These are phyloP conservation scores for Enteromius afrohamiltoni DNA, from an alignment of 2,797 vertebrate genomes.

Conservation along the genomic window DNA sequence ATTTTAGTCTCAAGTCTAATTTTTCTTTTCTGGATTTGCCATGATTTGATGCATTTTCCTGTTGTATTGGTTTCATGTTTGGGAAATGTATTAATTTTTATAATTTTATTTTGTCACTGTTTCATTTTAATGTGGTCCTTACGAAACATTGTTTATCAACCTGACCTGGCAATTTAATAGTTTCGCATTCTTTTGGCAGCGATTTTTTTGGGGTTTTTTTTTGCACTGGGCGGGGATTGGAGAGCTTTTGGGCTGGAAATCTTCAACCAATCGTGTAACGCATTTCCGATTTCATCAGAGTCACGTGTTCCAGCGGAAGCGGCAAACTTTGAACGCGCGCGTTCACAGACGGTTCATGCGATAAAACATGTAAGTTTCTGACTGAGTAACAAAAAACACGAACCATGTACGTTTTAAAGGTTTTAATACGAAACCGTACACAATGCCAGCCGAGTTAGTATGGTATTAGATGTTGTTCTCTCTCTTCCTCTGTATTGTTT, in stretches of 20 bases:
- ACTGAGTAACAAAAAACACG: not conserved
- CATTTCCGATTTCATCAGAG: conserved; percentile 5
- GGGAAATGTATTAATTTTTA: not conserved
- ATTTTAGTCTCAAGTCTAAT: not conserved
- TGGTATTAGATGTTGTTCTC: not conserved
- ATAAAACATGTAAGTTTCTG: not conserved
- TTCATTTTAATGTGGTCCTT: not conserved
- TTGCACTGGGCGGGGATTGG: not conserved
- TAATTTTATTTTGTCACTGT: not conserved
- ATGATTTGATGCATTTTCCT: not conserved
- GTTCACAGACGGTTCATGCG: not conserved
- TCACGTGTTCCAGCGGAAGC: not conserved
- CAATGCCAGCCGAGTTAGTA: not conserved
- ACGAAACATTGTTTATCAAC: too few relatives aligned
- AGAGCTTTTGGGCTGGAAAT: not conserved
- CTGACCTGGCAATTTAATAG: not conserved
- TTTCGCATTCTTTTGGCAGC: not conserved
- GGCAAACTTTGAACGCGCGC: conserved; percentile 19
- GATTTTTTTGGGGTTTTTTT: not conserved
- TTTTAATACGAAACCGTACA: not conserved
- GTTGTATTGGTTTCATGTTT: not conserved
- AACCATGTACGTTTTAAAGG: not conserved
- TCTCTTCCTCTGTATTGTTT: not conserved
- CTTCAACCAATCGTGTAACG: not conserved
- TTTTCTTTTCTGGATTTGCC: not conserved